Conservation (phyloP, 2,797 vertebrate species). For the Notoglanidium macrostoma region DNA sequence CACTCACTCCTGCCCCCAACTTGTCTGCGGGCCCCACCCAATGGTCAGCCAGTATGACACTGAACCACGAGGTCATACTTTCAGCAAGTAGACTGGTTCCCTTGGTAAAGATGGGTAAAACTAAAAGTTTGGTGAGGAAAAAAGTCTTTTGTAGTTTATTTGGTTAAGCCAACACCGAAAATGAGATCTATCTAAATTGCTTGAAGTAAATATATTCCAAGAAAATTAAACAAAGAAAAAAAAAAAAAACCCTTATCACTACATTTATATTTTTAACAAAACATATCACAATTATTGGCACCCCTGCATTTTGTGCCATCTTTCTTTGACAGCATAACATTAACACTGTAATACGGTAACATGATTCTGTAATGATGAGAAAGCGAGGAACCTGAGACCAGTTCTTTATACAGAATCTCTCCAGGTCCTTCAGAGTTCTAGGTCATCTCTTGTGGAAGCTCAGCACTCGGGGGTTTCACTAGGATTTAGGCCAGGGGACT, state of each 20-base stretch:
- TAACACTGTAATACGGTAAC: too few species aligned
- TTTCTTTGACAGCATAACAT: neutral
- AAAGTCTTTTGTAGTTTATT: neutral
- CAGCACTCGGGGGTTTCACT: neutral
- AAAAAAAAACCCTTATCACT: neutral
- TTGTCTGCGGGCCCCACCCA: neutral
- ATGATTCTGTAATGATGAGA: neutral
- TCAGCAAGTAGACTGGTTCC: neutral
- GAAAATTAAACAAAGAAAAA: too few species aligned
- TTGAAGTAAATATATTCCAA: conserved; percentile 9
- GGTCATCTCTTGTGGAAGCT: neutral
- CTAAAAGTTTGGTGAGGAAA: neutral
- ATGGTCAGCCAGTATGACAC: neutral
- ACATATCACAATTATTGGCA: neutral
- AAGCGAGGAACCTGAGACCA: neutral
- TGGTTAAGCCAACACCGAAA: neutral
- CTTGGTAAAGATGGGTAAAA: neutral
- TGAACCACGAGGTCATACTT: conserved; percentile 6
- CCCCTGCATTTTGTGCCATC: neutral
- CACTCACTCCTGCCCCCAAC: neutral
- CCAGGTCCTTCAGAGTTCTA: neutral
- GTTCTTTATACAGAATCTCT: neutral
- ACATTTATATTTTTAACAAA: neutral
- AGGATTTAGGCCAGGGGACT: neutral
- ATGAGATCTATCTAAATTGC: neutral